These are phyloP conservation scores for Lithobius niger DNA, from an alignment of 1,140 invertebrate species.

Conservation along the genomic window DNA sequence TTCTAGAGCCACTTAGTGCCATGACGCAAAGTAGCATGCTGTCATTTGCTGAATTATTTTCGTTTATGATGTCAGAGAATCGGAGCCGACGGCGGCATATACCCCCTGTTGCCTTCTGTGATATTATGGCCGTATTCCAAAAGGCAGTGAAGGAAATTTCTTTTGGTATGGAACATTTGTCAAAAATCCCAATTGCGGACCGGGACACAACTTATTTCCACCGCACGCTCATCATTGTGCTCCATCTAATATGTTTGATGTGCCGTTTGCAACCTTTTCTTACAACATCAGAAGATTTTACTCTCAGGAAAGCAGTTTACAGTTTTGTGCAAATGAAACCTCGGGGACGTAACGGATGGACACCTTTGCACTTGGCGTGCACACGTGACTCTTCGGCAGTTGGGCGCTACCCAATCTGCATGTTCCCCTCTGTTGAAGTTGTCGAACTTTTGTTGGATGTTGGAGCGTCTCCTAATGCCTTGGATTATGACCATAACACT, in stretches of 20 bases:
- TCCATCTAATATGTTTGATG: conserved; percentile 43
- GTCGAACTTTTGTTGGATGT: conserved; percentile 62
- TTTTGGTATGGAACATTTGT: conserved; percentile 32
- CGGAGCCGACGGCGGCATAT: conserved; percentile 52
- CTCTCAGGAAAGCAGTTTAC: conserved; percentile 33
- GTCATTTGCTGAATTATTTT: conserved; percentile 88
- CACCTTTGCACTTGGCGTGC: conserved; percentile 71
- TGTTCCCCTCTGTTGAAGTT: conserved; percentile 57
- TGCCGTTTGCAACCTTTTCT: conserved; percentile 17
- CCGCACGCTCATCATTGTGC: conserved; percentile 66
- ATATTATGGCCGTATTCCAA: conserved; percentile 65
- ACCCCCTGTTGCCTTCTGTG: conserved; percentile 59
- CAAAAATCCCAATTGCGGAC: conserved; percentile 35
- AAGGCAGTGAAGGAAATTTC: conserved; percentile 59
- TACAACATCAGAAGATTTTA: conserved; percentile 17
- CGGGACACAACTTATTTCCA: conserved; percentile 61
- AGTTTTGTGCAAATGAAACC: conserved; percentile 62
- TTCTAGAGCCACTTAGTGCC: conserved; percentile 80
- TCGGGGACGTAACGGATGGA: conserved; percentile 48
- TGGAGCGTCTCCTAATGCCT: conserved; percentile 61
- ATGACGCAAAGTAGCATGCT: conserved; percentile 87
- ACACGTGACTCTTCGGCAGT: conserved; percentile 38
- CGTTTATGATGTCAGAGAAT: conserved; percentile 40
- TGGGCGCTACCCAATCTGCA: conserved; percentile 54
- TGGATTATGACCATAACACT: conserved; percentile 55